Base-by-base conservation (phyloP, 2,113 vertebrate species). In the Corvus hawaiiensis region DNA sequence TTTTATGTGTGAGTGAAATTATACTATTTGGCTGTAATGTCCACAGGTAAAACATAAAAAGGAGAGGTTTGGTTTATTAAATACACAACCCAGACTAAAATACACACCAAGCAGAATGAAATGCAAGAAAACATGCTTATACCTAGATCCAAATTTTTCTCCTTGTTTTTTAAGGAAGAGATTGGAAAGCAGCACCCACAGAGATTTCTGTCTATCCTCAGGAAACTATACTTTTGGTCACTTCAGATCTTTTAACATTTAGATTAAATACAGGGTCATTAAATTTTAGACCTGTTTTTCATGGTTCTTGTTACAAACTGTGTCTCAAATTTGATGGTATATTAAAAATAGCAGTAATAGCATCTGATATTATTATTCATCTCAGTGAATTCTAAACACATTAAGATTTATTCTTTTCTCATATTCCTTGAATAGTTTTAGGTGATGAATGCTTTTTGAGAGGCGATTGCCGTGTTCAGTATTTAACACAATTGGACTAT, bases 61-160 rank as follows among this genome's bases (percentile, higher is more conserved):
- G 2, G 12, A 56, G 4, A 68, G 0, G 0, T 66, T 35, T 61
- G 3, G 1, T 4, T 46, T 83, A 35, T 44, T 44, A 64, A 51
- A 58, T 43, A 56, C 3, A 33, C 32, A 48, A 56, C 1, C 10
- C 6, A 51, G 9, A 6, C 4, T 81, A 77, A 89, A 69, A 72
- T 54, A 22, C 37, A 87, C 9, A 52, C 11, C 17, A 56, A 9
- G 7, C 24, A n/a, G 6, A 81, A 84, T 28, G 14, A 71, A 81
- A 71, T 46, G 4, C 15, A 81, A 71, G 27, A 89, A 91, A 68
- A 48, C 4, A 6, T 19, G 3, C 4, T 69, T 48, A 22, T 18
- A 20, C 1, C 1, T 43, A 16, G 30, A 73, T 4, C 5, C 4
- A 43, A 4, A 7, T 18, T 84, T 88, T 75, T 63, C 33, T 69